phyloP scores from a whole-genome alignment of 2,797 vertebrate species.

The Mus minutoides region DNA sequence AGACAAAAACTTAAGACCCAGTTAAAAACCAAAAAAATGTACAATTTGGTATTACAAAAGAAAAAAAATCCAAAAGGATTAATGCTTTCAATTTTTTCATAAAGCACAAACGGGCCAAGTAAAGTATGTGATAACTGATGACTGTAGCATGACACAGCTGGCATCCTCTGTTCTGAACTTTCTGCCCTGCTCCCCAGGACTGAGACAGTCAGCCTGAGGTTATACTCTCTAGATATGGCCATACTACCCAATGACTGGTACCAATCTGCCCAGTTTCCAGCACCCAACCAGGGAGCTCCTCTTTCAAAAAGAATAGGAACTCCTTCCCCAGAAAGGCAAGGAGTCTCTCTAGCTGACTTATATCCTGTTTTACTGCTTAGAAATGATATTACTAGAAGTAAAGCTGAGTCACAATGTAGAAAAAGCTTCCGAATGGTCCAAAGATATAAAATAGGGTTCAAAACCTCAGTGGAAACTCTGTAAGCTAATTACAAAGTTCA shows the following conservation, averaged over 20 bases:
- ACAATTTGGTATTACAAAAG: constrained; percentile 23
- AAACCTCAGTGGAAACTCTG: neutral
- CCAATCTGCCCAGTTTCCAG: fast-evolving
- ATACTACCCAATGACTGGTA: neutral
- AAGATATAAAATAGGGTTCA: neutral
- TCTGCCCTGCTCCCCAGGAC: neutral
- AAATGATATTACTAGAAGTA: constrained; percentile 18
- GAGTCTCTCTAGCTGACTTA: neutral
- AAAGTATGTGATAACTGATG: neutral
- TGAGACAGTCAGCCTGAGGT: neutral
- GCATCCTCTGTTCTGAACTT: neutral
- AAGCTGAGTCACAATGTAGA: constrained; percentile 2
- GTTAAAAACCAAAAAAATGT: constrained; percentile 21
- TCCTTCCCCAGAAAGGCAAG: neutral
- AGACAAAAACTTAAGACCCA: constrained; percentile 70
- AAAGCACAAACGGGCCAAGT: neutral
- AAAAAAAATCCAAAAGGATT: no score
- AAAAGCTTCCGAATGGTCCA: neutral
- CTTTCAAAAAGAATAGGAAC: neutral
- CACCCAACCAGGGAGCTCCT: neutral
- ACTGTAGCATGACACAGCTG: neutral
- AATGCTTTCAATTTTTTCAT: neutral
- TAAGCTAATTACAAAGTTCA: neutral
- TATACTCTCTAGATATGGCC: neutral
- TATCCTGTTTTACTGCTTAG: neutral